Base-by-base conservation (phyloP, 2,113 vertebrate genomes). In the Podocnemis expansa region DNA sequence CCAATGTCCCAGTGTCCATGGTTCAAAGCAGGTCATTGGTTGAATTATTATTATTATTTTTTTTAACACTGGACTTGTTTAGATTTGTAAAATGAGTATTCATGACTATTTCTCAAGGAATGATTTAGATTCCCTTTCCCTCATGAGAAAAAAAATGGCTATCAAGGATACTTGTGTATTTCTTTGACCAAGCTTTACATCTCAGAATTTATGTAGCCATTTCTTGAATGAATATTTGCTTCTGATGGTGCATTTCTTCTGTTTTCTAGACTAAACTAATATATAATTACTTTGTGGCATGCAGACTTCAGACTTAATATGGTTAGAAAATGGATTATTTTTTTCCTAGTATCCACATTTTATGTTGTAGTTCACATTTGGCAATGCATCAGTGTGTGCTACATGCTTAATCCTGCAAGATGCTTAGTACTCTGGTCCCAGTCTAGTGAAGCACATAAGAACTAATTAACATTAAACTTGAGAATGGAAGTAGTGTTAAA, bases 21-120 rank as follows among this genome's bases (percentile, higher is more conserved):
- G 92, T 88, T 95, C 93, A 96, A 82, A 85, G 88, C 89, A 91
- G 92, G 86, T 94, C 94, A 94, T 41, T 95, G 38, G 27, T 38
- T 90, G 80, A 93, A 85, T 96, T 94, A 88, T 93, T 95, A 92
- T 92, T 58, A 85, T 96, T 94, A 88, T 93, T 95, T 93, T 92
- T 58, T 76, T 43, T 45, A 43, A 45, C 80, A 70, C 22, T 51
- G 49, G 89, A 80, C 13, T n/a, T 92, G 84, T 76, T 89, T 95
- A 60, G 31, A 80, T 93, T 92, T 90, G 47, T 94, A 89, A 93
- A 96, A 95, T 87, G 79, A 92, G 76, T 94, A 92, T 93, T 96
- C 88, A 90, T 92, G 29, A 54, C 25, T 90, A 41, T 70, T 75
- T 87, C 43, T 21, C 87, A 78, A 95, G 10, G 43, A 93, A 70